A percentile compares a stretch with the other conserved stretches of the same genome.
Evolutionary conservation across 53 echinoderm and acorn worm genomes (phyloP).

Genomic region (Arbacia lixula): DNA sequence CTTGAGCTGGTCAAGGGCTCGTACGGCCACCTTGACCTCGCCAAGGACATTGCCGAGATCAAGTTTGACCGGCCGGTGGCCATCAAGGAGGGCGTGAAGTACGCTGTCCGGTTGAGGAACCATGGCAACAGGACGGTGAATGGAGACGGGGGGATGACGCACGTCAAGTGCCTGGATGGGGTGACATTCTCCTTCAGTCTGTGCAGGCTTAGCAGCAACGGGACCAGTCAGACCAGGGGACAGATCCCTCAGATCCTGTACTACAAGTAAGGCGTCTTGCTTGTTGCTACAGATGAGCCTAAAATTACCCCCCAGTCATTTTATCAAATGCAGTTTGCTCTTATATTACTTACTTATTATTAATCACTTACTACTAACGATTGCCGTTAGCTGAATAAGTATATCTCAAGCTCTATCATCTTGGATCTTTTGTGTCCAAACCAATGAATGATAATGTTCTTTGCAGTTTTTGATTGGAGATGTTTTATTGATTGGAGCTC

Average conservation of each 20-base stretch:
- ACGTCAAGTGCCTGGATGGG: constrained; percentile 90
- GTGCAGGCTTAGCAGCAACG: constrained; percentile 91
- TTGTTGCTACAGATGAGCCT: too few relatives aligned
- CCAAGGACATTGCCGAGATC: constrained; percentile 90
- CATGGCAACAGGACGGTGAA: constrained; percentile 94
- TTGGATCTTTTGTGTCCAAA: too few relatives aligned
- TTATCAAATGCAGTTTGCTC: too few relatives aligned
- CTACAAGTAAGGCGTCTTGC: constrained; percentile 94
- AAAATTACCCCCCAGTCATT: too few relatives aligned
- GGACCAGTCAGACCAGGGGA: constrained; percentile 91
- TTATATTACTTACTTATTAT: too few relatives aligned
- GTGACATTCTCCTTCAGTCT: constrained; percentile 90
- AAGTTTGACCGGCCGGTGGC: constrained; percentile 96
- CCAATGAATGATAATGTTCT: too few relatives aligned
- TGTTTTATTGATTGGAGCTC: too few relatives aligned
- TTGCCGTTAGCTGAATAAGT: too few relatives aligned
- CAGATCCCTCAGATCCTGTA: constrained; percentile 94
- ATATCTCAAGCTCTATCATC: too few relatives aligned
- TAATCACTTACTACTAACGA: too few relatives aligned
- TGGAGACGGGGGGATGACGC: constrained; percentile 87
- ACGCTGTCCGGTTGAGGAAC: constrained; percentile 89
- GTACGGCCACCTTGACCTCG: constrained; percentile 82
- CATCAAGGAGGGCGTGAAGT: constrained; percentile 93
- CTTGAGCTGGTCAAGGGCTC: constrained; percentile 91
- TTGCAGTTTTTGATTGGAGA: too few relatives aligned